These are phyloP conservation scores for Exaiptasia diaphana DNA, from an alignment of 64 coral and sea anemone species.

Conservation along the genomic window DNA sequence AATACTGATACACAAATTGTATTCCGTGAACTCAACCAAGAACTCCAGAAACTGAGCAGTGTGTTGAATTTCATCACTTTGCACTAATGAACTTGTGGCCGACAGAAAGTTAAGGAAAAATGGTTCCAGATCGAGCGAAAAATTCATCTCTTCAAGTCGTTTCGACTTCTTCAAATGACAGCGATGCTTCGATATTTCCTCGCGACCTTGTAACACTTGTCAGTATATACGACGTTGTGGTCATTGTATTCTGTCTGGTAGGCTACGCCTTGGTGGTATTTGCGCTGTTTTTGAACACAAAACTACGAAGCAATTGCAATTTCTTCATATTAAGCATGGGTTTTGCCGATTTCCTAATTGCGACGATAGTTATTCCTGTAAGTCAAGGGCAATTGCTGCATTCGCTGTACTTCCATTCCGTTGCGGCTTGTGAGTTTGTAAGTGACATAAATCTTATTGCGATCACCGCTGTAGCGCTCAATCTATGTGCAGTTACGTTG, in stretches of 20 bases:
- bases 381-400: constrained; percentile 13
- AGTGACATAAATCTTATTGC: constrained; percentile 34
- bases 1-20: background rate
- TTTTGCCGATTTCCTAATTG: constrained; percentile 50
- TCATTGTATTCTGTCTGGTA: background rate
- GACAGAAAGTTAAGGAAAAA: too few relatives aligned
- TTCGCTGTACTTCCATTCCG: constrained; percentile 34
- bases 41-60: background rate
- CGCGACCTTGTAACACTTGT: background rate
- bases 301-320: constrained; percentile 70
- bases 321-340: constrained; percentile 84
- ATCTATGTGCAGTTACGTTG: constrained; percentile 56
- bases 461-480: constrained; percentile 51
- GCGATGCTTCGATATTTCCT: too few relatives aligned
- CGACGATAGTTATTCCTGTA: constrained; percentile 51
- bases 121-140: too few relatives aligned
- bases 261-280: constrained; percentile 15
- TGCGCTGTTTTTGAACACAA: background rate
- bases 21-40: background rate
- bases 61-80: background rate
- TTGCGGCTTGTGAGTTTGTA: constrained; percentile 52
- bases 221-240: background rate
- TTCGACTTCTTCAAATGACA: too few relatives aligned
- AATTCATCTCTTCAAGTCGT: too few relatives aligned
- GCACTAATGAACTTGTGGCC: background rate